Evolutionary conservation across 2,888 invertebrate genomes (phyloP), one percentile per base, ranked within the genome.

Genomic region (Serripes groenlandicus): DNA sequence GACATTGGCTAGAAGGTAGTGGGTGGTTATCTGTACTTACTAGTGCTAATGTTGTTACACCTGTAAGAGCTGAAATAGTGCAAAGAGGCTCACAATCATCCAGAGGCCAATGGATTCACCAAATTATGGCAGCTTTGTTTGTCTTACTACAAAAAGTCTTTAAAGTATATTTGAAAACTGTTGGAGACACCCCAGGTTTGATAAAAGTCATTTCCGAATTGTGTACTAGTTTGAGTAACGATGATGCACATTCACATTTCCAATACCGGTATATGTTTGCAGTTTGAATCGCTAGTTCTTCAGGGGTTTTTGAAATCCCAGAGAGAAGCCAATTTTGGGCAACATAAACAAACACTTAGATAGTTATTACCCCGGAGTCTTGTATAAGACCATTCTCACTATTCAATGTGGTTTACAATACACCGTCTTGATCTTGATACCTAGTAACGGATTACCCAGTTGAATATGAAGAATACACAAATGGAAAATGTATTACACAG

Each of bases 321-420:
- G n/a, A n/a, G n/a, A n/a, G n/a, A n/a, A n/a, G 73, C 68, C 9
- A 35, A 21, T 7, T 54, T 21, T 54, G n/a, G n/a, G n/a, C n/a
- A n/a, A n/a, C n/a, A n/a, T n/a, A n/a, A n/a, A n/a, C n/a, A n/a
- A n/a, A n/a, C n/a, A n/a, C n/a, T n/a, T n/a, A n/a, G n/a, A n/a
- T n/a, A 83, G 34, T 37, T 90, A 26, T 72, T 86, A 23, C 85
- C 83, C 3, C 89, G 60, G 58, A 85, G 86, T 49, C 87, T 89
- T 83, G 87, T 83, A 18, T 78, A 79, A 54, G 81, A 89, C 34
- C 58, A 79, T 21, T n/a, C 49, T 11, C 72, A 85, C 49, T 90
- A 90, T 83, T 82, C 88, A 15, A 88, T 11, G n/a, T 89, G 91
- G 88, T 62, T 91, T 11, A 82, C 88, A 15, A 76, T 89, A 30